Percentiles rank a stretch among this genome's conserved stretches.
These are phyloP conservation scores for Hydrotaea diabolus DNA, from an alignment of 2,888 invertebrate species.

Conservation along the genomic window DNA sequence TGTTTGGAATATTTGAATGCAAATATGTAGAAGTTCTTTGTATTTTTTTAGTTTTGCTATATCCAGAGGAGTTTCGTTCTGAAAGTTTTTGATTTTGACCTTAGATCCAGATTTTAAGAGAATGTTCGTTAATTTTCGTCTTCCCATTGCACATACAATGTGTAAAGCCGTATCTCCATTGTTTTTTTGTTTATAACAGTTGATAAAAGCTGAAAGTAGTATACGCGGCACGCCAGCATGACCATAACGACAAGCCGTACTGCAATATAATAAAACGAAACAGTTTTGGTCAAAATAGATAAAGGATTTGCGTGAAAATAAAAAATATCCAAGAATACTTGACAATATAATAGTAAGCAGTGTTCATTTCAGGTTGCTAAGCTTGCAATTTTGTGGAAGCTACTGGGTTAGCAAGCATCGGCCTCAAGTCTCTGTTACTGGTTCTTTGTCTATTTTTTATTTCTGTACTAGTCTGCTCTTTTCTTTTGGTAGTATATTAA, in stretches of 20 bases:
- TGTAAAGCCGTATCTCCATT: conserved; percentile 97
- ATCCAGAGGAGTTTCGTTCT: conserved; percentile 92
- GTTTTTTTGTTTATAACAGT: conserved; percentile 94
- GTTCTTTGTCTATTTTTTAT: too few species aligned
- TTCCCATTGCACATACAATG: conserved; percentile 96
- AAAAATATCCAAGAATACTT: too few species aligned
- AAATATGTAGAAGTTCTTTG: conserved; percentile 90
- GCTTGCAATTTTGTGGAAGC: too few species aligned
- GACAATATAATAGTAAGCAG: too few species aligned
- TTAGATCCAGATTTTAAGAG: conserved; percentile 93
- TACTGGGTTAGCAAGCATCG: too few species aligned
- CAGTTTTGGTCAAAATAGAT: too few species aligned
- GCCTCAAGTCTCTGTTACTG: too few species aligned
- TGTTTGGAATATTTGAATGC: conserved; percentile 75
- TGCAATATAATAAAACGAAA: conserved; percentile 80
- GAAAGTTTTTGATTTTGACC: conserved; percentile 82
- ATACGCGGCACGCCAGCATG: conserved; percentile 98
- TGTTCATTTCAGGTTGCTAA: too few species aligned
- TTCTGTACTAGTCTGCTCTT: too few species aligned
- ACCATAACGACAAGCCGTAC: conserved; percentile 96
- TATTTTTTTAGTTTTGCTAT: conserved; percentile 94
- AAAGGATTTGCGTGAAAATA: too few species aligned
- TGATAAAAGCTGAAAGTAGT: conserved; percentile 93
- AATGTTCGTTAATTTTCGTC: conserved; percentile 94
- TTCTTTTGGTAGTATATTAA: too few species aligned